Percentiles rank a stretch among this genome's conserved stretches.
phyloP scores from a whole-genome alignment of 2,797 vertebrate genomes.

The Kryptopterus vitreolus region DNA sequence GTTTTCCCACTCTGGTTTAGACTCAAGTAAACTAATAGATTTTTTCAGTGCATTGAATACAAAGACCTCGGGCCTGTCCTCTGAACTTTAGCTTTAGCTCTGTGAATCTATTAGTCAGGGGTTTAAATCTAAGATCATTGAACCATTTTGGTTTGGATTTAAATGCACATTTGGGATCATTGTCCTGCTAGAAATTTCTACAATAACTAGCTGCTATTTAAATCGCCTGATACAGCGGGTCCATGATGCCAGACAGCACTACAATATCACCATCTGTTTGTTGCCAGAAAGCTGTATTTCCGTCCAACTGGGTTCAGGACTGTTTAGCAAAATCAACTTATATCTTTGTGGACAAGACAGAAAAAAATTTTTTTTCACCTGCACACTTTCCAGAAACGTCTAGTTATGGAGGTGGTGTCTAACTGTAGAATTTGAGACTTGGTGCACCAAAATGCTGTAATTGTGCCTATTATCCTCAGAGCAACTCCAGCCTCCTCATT shows the following conservation, averaged over 20 bases:
- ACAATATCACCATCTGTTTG: background rate
- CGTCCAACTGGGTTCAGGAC: too few species aligned
- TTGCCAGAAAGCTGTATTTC: background rate
- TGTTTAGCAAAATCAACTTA: too few species aligned
- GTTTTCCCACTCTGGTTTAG: too few species aligned
- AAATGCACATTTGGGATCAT: background rate
- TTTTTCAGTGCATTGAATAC: too few species aligned
- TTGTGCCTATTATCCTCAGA: background rate
- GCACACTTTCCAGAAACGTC: background rate
- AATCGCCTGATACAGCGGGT: background rate
- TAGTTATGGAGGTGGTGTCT: constrained; percentile 1
- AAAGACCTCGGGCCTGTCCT: too few species aligned
- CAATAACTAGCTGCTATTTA: background rate
- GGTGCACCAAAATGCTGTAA: background rate
- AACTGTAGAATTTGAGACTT: background rate
- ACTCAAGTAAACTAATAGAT: too few species aligned
- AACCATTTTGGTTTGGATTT: background rate
- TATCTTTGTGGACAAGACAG: too few species aligned
- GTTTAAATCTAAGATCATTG: background rate
- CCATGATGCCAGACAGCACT: background rate
- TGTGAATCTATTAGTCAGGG: background rate
- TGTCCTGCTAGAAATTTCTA: background rate
- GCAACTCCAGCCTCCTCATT: background rate
- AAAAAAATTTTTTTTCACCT: background rate
- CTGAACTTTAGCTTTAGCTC: too few species aligned